Evolutionary conservation across 2,888 invertebrate species (phyloP).

Genomic region (Ichneumon xanthorius): DNA sequence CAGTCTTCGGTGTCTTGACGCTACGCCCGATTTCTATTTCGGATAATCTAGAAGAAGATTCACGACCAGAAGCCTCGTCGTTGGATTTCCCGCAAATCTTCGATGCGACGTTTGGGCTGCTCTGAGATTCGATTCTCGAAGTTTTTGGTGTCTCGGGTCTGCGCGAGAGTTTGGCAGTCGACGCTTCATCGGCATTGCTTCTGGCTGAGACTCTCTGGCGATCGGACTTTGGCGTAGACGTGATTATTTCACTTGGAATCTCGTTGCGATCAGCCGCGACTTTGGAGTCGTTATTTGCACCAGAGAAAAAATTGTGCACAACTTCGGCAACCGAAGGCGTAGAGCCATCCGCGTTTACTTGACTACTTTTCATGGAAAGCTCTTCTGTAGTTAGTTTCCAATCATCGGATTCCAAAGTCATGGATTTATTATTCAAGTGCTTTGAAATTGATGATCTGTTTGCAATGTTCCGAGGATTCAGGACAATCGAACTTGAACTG

Average conservation of each 20-base stretch:
- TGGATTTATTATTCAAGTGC: neutral
- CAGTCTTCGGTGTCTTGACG: neutral
- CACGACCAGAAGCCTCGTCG: neutral
- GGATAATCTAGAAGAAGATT: neutral
- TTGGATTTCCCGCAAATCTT: neutral
- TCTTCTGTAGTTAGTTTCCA: neutral
- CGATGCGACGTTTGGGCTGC: no score
- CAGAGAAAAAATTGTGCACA: constrained; percentile 3
- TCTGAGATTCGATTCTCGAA: neutral
- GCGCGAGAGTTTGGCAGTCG: neutral
- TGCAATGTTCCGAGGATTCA: neutral
- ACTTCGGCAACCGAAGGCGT: neutral
- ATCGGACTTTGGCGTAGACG: neutral
- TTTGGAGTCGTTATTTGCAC: neutral
- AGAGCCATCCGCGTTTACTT: neutral
- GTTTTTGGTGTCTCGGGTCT: neutral
- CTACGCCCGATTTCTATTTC: neutral
- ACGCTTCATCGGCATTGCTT: neutral
- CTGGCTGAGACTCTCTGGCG: neutral
- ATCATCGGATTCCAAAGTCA: neutral
- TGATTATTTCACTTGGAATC: neutral
- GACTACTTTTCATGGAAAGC: neutral
- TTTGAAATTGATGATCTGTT: neutral
- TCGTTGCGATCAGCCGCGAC: neutral
- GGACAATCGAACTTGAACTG: neutral